These are phyloP conservation scores for Ophonus ardosiacus DNA, from an alignment of 2,888 invertebrate species.

Conservation along the genomic window DNA sequence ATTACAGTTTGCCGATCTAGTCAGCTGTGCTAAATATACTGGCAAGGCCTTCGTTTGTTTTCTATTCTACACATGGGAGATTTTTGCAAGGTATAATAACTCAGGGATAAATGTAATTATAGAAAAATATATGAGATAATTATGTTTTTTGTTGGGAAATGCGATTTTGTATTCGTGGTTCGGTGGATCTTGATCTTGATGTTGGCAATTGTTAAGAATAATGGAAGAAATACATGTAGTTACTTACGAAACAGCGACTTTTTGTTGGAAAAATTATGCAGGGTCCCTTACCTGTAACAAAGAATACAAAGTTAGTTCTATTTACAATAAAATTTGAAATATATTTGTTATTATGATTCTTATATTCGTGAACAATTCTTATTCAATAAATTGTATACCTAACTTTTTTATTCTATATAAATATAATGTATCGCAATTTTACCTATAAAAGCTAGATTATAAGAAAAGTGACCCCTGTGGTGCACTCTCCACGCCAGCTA, in stretches of 20 bases:
- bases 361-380: too few species aligned
- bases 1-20: slow-evolving; percentile 34
- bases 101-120: slow-evolving; percentile 36
- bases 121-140: slow-evolving; percentile 5
- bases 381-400: too few species aligned
- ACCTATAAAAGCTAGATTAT: too few species aligned
- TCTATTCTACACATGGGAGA: slow-evolving; percentile 5
- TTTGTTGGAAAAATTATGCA: neutral
- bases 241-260: neutral
- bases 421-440: too few species aligned
- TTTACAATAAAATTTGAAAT: neutral
- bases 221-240: neutral
- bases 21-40: slow-evolving; percentile 35
- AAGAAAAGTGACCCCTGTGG: too few species aligned
- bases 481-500: too few species aligned
- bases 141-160: neutral
- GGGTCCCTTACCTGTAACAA: neutral
- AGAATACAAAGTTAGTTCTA: neutral
- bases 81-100: slow-evolving; percentile 19
- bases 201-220: too few species aligned
- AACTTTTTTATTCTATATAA: too few species aligned
- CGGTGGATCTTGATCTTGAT: neutral
- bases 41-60: slow-evolving; percentile 17
- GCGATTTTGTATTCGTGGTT: neutral
- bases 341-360: too few species aligned